Evolutionary conservation across 2,113 vertebrate genomes (phyloP).

Genomic region (Rhynchopsitta pachyrhyncha): DNA sequence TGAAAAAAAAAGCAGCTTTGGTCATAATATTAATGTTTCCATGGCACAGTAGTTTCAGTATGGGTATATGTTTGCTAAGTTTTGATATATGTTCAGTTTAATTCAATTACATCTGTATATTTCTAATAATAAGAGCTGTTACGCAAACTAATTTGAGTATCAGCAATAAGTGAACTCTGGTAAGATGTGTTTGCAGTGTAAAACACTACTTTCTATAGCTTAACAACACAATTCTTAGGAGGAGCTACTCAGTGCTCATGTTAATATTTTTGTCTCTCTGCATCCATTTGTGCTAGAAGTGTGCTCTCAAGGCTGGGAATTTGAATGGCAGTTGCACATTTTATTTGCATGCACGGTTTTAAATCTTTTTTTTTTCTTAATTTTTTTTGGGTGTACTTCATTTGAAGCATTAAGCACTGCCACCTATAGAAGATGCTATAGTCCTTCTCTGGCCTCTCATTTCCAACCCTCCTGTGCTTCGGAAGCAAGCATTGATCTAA

Average conservation of each 20-base stretch:
- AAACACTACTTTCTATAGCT: background rate
- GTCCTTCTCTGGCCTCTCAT: background rate
- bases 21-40: background rate
- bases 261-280: background rate
- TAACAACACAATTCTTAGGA: background rate
- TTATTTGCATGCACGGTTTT: background rate
- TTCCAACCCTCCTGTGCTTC: background rate
- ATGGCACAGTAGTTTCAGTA: background rate
- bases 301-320: background rate
- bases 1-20: background rate
- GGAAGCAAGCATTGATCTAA: background rate
- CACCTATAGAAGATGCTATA: background rate
- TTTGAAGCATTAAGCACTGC: background rate
- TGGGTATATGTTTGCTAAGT: background rate
- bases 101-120: background rate
- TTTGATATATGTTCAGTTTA: background rate
- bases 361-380: background rate
- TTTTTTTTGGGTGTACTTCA: background rate
- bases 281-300: background rate
- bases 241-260: background rate
- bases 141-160: background rate
- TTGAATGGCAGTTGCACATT: background rate
- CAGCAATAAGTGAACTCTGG: background rate
- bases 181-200: background rate
- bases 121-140: background rate